phyloP scores from a whole-genome alignment of 1,140 invertebrate species.

The Sinonovacula constricta region DNA sequence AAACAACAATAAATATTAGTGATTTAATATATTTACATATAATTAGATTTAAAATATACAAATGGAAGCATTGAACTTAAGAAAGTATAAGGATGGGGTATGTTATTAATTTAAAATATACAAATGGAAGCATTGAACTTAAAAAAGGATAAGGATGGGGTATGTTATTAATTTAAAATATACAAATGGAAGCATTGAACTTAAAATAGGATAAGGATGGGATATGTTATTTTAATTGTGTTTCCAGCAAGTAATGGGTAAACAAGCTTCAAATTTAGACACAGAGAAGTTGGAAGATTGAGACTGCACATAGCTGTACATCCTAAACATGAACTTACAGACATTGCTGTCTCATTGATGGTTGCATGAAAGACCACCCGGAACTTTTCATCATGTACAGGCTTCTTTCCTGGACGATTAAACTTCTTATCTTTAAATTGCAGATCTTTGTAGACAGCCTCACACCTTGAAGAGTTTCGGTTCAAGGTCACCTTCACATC shows the following conservation, averaged over 20 bases:
- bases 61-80: too few relatives aligned
- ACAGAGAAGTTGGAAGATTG: background rate
- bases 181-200: background rate
- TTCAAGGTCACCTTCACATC: too few relatives aligned
- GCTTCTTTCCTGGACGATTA: background rate
- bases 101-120: too few relatives aligned
- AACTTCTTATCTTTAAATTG: background rate
- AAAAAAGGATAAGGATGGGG: too few relatives aligned
- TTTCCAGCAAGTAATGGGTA: background rate
- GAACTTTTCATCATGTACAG: constrained; percentile 42
- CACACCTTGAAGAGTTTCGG: too few relatives aligned
- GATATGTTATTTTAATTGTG: background rate
- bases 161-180: background rate
- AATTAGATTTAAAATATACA: too few relatives aligned
- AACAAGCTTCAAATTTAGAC: background rate
- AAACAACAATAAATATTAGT: too few relatives aligned
- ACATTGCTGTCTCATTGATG: background rate
- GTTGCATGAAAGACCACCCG: constrained; percentile 11
- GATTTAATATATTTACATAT: too few relatives aligned
- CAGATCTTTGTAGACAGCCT: background rate
- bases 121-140: too few relatives aligned
- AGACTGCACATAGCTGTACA: background rate
- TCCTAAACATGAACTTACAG: background rate
- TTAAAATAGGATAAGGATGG: background rate
- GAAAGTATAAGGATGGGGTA: too few relatives aligned